These are phyloP conservation scores for Endomychus coccineus DNA, from an alignment of 2,888 invertebrate genomes.

Conservation along the genomic window DNA sequence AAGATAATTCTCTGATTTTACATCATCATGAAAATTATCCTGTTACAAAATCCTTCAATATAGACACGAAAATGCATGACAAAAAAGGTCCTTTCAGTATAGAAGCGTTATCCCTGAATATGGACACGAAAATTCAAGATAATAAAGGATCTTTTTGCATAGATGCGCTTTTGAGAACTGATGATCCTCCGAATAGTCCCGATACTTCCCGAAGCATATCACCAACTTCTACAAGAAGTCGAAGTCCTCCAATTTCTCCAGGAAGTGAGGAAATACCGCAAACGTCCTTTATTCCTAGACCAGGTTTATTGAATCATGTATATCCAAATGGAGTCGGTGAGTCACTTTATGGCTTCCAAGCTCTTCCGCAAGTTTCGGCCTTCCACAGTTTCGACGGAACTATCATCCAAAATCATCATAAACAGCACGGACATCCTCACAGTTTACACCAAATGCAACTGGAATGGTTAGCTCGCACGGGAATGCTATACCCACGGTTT, in stretches of 20 bases:
- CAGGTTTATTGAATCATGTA: constrained; percentile 49
- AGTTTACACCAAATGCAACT: constrained; percentile 71
- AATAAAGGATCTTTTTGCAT: constrained; percentile 74
- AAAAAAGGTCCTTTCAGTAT: constrained; percentile 74
- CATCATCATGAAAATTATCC: too few relatives aligned
- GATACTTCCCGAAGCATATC: constrained; percentile 40
- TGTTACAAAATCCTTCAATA: constrained; percentile 33
- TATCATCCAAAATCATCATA: constrained; percentile 45
- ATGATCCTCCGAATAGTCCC: constrained; percentile 35
- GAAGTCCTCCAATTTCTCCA: constrained; percentile 79
- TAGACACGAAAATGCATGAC: constrained; percentile 40
- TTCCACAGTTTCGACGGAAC: constrained; percentile 49
- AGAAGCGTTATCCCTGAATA: constrained; percentile 73
- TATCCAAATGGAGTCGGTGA: constrained; percentile 32
- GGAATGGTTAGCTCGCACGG: constrained; percentile 86
- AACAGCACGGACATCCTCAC: constrained; percentile 39
- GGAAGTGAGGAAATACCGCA: constrained; percentile 67
- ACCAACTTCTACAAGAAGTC: constrained; percentile 54
- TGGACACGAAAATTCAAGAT: constrained; percentile 42
- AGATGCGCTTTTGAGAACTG: constrained; percentile 63
- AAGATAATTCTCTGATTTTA: too few relatives aligned
- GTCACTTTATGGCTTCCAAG: constrained; percentile 43
- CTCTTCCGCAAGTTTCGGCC: constrained; percentile 49
- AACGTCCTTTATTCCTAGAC: constrained; percentile 52
- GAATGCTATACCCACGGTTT: constrained; percentile 84